Conservation (phyloP, 2,888 invertebrate genomes). For the Dysmachus trigonus region DNA sequence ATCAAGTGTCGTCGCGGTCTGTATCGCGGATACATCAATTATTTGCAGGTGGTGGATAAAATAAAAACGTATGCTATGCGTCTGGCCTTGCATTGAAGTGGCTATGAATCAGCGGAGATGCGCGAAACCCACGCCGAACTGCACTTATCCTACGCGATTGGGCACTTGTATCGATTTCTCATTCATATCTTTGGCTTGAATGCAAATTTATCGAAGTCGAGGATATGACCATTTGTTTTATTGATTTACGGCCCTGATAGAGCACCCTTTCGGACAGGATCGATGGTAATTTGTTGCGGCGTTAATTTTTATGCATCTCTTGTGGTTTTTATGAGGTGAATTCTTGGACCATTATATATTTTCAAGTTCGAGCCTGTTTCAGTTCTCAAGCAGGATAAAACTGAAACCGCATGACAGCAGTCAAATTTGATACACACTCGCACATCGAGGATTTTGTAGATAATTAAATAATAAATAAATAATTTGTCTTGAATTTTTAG, state of each 20-base stretch:
- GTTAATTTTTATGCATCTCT: background rate
- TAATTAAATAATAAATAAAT: too few relatives aligned
- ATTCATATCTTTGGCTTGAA: conserved; percentile 48
- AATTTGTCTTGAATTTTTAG: too few relatives aligned
- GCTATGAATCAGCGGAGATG: conserved; percentile 30
- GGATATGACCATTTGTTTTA: conserved; percentile 50
- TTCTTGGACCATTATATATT: background rate
- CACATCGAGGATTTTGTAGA: too few relatives aligned
- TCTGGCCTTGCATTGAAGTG: background rate
- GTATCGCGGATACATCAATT: conserved; percentile 17
- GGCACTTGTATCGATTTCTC: conserved; percentile 50
- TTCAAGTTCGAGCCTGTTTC: background rate
- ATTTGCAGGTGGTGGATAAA: conserved; percentile 19
- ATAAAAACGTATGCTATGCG: background rate
- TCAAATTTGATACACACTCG: too few relatives aligned
- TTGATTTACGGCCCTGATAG: conserved; percentile 50
- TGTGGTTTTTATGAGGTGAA: background rate
- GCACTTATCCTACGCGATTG: conserved; percentile 48
- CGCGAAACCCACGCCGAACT: conserved; percentile 25
- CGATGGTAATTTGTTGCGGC: conserved; percentile 48
- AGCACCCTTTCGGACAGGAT: conserved; percentile 19
- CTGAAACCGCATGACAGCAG: too few relatives aligned
- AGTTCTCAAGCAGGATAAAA: background rate
- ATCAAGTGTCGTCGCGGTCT: conserved; percentile 1
- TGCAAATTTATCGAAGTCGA: conserved; percentile 47